A percentile compares a stretch with the other conserved stretches of the same genome.
Evolutionary conservation across 2,113 vertebrate species (phyloP).

Genomic region (Channa maculata): DNA sequence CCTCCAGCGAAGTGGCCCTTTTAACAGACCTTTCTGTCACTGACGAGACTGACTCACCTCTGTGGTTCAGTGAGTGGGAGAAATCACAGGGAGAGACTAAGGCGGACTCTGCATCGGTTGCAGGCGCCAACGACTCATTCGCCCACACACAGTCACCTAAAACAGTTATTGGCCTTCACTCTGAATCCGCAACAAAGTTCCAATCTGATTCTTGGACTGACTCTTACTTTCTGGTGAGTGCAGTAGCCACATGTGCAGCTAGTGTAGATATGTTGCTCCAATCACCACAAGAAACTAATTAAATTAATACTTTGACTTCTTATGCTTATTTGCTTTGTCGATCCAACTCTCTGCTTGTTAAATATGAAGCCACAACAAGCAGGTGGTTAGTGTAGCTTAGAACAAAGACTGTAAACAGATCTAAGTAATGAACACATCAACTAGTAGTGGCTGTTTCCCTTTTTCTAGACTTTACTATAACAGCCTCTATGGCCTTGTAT

Average conservation of each 20-base stretch:
- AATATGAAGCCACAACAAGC: not conserved
- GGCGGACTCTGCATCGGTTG: conserved; percentile 77
- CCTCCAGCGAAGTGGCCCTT: conserved; percentile 39
- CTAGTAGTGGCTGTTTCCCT: no score
- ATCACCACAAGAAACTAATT: not conserved
- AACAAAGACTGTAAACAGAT: not conserved
- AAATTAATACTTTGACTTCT: not conserved
- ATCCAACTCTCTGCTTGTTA: not conserved
- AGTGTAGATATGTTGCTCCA: not conserved
- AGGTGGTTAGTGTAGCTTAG: not conserved
- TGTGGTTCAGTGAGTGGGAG: conserved; percentile 44
- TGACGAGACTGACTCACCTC: conserved; percentile 33
- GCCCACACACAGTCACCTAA: conserved; percentile 55
- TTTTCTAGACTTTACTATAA: no score
- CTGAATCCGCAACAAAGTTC: conserved; percentile 76
- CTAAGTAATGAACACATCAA: no score
- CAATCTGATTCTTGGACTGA: conserved; percentile 87
- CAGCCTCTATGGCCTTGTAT: no score
- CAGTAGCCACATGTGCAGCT: not conserved
- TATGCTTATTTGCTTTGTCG: not conserved
- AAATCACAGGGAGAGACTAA: conserved; percentile 26
- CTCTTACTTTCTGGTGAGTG: conserved; percentile 88
- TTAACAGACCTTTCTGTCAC: conserved; percentile 15
- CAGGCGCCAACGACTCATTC: not conserved
- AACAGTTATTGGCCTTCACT: conserved; percentile 70